A percentile compares a stretch with the other conserved stretches of the same genome.
Evolutionary conservation across 1,140 invertebrate species (phyloP).

Genomic region (Lamellibrachia luymesi): DNA sequence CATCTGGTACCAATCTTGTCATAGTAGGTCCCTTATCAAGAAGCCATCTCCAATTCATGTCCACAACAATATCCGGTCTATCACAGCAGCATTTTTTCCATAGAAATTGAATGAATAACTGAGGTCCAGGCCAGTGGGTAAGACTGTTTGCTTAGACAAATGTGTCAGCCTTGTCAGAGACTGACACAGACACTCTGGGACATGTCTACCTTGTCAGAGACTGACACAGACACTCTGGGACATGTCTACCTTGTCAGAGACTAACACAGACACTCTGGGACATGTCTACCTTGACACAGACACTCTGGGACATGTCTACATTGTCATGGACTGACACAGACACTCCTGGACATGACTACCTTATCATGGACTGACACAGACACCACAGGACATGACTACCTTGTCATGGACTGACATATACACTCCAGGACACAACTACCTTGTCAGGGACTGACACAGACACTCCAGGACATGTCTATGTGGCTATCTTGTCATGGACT

Average conservation of each 20-base stretch:
- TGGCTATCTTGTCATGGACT: background rate
- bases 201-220: background rate
- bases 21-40: slow-evolving; percentile 1
- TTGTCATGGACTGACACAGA: background rate
- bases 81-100: background rate
- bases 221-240: background rate
- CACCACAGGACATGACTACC: background rate
- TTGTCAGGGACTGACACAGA: background rate
- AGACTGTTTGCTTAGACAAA: background rate
- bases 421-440: background rate
- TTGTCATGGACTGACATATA: background rate
- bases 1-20: background rate
- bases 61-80: background rate
- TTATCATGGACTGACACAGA: background rate
- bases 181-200: background rate
- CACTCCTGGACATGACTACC: background rate
- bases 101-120: background rate
- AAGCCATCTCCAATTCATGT: background rate
- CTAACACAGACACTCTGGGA: background rate
- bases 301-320: background rate
- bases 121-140: background rate
- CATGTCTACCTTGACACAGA: background rate
- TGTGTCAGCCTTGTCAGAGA: background rate
- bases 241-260: background rate
- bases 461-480: background rate